Conservation (phyloP, 2,888 invertebrate species). For the Drosophila eohydei region DNA sequence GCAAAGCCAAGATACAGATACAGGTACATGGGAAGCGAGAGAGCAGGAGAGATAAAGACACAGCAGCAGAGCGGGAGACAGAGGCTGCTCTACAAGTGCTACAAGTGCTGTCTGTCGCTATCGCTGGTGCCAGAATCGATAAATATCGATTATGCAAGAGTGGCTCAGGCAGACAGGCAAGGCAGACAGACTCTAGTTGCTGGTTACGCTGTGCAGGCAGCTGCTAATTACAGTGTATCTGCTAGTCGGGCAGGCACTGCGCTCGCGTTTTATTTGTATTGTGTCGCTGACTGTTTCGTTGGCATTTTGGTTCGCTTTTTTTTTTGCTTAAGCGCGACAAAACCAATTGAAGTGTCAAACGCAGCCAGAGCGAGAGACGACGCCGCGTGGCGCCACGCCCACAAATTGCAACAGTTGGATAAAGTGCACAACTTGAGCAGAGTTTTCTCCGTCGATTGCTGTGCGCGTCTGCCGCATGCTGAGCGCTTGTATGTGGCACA, state of each 20-base stretch:
- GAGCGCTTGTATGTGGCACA: constrained; percentile 45
- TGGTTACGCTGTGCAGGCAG: background rate
- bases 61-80: too few relatives aligned
- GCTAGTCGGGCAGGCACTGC: background rate
- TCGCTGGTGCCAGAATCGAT: background rate
- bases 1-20: background rate
- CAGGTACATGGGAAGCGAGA: background rate
- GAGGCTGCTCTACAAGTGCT: too few relatives aligned
- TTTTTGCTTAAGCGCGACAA: constrained; percentile 46
- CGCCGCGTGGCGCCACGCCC: constrained; percentile 74
- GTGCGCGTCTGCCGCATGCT: constrained; percentile 7
- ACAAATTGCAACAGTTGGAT: constrained; percentile 69
- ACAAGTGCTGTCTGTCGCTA: too few relatives aligned
- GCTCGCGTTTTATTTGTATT: background rate
- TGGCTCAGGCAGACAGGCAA: too few relatives aligned
- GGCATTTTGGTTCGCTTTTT: constrained; percentile 7
- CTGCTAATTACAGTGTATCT: background rate
- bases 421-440: constrained; percentile 66
- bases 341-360: constrained; percentile 77
- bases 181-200: background rate
- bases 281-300: constrained; percentile 26
- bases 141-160: background rate
- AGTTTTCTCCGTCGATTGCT: background rate
- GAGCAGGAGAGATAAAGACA: too few relatives aligned
- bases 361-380: constrained; percentile 43